phyloP scores from a whole-genome alignment of 2,113 vertebrate species.

The Petaurus breviceps region DNA sequence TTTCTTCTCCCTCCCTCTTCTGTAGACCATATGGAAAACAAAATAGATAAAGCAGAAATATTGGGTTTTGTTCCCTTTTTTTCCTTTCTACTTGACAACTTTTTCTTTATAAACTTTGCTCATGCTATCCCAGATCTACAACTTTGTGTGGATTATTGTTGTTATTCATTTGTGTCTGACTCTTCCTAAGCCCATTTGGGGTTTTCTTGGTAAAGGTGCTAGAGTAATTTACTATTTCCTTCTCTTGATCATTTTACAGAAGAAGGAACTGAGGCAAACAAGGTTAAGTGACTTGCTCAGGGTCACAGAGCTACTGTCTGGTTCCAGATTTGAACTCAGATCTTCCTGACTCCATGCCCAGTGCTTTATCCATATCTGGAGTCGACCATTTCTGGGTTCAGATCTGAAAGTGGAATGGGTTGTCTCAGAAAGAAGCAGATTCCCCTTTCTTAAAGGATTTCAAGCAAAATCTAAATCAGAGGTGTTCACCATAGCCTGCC shows the following conservation, averaged over 20 bases:
- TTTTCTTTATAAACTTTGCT: neutral
- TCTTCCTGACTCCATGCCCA: neutral
- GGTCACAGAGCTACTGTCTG: neutral
- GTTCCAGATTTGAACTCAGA: neutral
- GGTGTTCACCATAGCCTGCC: neutral
- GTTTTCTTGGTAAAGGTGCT: neutral
- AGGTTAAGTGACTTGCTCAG: neutral
- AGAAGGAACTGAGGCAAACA: neutral
- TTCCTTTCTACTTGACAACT: neutral
- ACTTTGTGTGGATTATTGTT: neutral
- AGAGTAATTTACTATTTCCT: neutral
- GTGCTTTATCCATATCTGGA: neutral
- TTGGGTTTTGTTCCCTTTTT: neutral
- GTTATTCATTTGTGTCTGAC: neutral
- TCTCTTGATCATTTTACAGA: neutral
- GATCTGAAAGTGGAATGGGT: neutral
- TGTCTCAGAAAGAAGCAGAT: neutral
- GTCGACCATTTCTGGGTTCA: neutral
- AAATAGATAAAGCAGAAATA: neutral
- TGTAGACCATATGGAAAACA: neutral
- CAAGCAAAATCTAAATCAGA: neutral
- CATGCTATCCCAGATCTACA: neutral
- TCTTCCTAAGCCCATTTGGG: neutral
- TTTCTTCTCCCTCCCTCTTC: neutral
- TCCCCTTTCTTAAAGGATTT: neutral